phyloP scores from a whole-genome alignment of 2,888 invertebrate genomes.

The Ernsta delagoae region DNA sequence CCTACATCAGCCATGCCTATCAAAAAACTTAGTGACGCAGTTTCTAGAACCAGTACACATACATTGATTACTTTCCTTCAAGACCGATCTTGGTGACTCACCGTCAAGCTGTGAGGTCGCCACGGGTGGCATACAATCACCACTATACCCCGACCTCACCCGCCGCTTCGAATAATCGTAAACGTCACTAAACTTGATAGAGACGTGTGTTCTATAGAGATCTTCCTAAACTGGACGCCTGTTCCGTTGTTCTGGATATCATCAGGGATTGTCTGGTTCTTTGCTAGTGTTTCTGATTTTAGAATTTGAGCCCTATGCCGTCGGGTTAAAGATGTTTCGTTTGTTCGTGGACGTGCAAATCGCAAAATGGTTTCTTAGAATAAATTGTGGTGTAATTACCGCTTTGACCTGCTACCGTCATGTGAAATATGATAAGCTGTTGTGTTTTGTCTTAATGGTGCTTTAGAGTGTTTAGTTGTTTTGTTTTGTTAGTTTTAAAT shows the following conservation, averaged over 20 bases:
- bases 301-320: conserved; percentile 37
- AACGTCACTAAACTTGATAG: background rate
- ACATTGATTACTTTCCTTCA: conserved; percentile 27
- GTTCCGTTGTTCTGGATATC: conserved; percentile 61
- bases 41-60: conserved; percentile 11
- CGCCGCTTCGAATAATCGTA: background rate
- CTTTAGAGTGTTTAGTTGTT: conserved; percentile 12
- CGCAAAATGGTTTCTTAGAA: conserved; percentile 49
- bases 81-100: conserved; percentile 57
- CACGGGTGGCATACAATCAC: conserved; percentile 62
- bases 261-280: conserved; percentile 55
- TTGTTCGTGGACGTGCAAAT: conserved; percentile 21
- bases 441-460: conserved; percentile 42
- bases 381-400: conserved; percentile 58
- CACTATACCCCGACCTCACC: conserved; percentile 48
- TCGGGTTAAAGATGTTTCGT: conserved; percentile 12
- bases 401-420: conserved; percentile 58
- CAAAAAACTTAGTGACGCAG: conserved; percentile 6
- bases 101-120: conserved; percentile 60
- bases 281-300: conserved; percentile 40
- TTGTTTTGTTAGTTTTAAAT: background rate
- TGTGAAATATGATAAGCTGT: conserved; percentile 50
- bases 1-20: too few relatives aligned
- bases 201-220: conserved; percentile 20
- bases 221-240: conserved; percentile 51